Conservation (phyloP, 2,797 vertebrate genomes). For the Sebastes umbrosus region DNA sequence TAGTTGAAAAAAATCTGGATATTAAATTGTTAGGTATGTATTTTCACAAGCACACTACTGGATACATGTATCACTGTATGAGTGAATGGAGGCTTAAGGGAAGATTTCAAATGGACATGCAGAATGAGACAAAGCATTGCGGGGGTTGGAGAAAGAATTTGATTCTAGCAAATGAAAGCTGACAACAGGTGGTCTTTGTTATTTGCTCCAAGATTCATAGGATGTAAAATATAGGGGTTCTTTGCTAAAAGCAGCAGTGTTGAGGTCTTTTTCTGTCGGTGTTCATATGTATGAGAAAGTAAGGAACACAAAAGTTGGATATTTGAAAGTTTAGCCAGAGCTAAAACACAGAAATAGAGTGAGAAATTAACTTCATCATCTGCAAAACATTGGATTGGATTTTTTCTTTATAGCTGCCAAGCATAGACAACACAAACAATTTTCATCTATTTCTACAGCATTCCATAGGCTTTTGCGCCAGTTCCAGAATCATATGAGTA, state of each 20-base stretch:
- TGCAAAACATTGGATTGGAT: neutral
- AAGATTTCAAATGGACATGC: neutral
- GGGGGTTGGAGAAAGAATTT: neutral
- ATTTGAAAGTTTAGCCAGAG: neutral
- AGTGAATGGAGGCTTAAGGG: neutral
- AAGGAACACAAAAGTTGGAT: neutral
- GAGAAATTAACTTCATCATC: neutral
- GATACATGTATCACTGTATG: neutral
- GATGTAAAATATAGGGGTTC: neutral
- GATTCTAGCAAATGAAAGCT: neutral
- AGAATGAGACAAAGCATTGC: neutral
- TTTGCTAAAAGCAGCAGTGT: neutral
- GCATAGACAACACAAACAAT: neutral
- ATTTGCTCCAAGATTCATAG: neutral
- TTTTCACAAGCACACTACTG: neutral
- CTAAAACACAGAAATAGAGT: neutral
- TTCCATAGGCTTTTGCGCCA: neutral
- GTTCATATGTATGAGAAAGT: neutral
- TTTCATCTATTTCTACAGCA: neutral
- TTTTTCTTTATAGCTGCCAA: neutral
- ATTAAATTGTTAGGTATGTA: neutral
- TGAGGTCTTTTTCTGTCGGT: neutral
- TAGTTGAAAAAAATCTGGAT: neutral
- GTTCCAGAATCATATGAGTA: neutral
- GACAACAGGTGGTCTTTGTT: neutral